Conservation (phyloP, 2,797 vertebrate genomes). For the Rachycentron canadum region DNA sequence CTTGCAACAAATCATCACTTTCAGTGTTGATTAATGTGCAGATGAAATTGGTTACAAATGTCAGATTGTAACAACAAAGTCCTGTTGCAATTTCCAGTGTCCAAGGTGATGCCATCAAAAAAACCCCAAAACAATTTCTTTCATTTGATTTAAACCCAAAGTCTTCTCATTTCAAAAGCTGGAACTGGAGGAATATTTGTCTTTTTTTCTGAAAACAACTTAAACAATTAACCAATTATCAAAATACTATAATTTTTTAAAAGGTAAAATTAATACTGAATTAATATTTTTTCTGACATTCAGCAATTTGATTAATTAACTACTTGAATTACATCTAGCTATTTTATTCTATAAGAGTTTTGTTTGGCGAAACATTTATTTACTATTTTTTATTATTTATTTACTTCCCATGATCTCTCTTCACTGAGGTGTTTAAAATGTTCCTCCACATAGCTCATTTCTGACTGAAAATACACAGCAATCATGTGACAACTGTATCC, state of each 20-base stretch:
- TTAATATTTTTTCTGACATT: background rate
- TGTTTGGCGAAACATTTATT: background rate
- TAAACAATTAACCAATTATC: background rate
- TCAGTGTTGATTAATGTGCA: background rate
- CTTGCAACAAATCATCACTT: background rate
- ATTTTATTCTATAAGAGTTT: background rate
- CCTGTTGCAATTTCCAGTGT: no score
- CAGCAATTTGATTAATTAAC: background rate
- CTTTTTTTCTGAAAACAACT: no score
- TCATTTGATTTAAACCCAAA: no score
- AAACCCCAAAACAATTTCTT: no score
- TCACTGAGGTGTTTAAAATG: no score
- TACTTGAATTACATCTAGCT: background rate
- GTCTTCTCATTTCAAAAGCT: no score
- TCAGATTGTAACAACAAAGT: no score
- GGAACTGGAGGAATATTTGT: no score
- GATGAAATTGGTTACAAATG: background rate
- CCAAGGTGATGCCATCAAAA: no score
- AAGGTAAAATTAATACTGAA: no score
- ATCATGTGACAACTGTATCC: background rate
- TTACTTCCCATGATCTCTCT: background rate
- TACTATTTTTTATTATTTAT: no score
- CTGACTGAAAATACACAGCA: background rate
- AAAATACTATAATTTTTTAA: background rate
- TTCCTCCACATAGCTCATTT: background rate